Evolutionary conservation across 2,888 invertebrate species (phyloP), one percentile per base, ranked within the genome.

Genomic region (Masnerella sp.): DNA sequence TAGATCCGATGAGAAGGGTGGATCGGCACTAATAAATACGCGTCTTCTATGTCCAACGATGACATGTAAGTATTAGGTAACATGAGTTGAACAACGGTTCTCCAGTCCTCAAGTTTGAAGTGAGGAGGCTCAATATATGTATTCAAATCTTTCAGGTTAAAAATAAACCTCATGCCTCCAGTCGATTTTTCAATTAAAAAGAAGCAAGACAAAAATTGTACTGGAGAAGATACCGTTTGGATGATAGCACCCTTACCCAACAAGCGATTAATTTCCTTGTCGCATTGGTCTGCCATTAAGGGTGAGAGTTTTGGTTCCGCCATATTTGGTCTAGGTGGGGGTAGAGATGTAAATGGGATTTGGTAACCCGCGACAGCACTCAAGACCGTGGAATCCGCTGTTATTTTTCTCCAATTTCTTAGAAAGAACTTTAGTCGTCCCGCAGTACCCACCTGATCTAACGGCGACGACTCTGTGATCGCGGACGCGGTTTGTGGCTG

Each of bases 121-220:
- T 58, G 45, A 15, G 45, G 43, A 1, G 54, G 38, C 5, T 43
- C 20, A 9, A 70, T 25, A 17, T 38, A 54, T 4, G 8, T 5
- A 49, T 67, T 73, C 1, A 73, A 36, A 9, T 47, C 25, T 17
- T 54, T 43, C 0, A 72, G 49, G 25, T 72, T 61, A 3, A 73
- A 49, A 8, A 73, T 67, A 25, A 61, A 67, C 4, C 72, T 8
- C 49, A 40, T 51, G 0, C 49, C 61, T 0, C 67, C 49, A 2
- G 72, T 67, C 1, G 61, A 40, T 49, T 73, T 73, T 12, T 65
- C 40, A 2, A 64, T 14, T 7, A 72, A n/a, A 12, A 72, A 65
- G 47, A 40, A 71, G 5, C 5, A 2, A 0, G 71, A 71, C 4
- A 71, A 52, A 51, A 64, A 71, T 17, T 64, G 64, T 20, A 52